phyloP scores from a whole-genome alignment of 2,888 invertebrate genomes.

The Cyclophora punctaria region DNA sequence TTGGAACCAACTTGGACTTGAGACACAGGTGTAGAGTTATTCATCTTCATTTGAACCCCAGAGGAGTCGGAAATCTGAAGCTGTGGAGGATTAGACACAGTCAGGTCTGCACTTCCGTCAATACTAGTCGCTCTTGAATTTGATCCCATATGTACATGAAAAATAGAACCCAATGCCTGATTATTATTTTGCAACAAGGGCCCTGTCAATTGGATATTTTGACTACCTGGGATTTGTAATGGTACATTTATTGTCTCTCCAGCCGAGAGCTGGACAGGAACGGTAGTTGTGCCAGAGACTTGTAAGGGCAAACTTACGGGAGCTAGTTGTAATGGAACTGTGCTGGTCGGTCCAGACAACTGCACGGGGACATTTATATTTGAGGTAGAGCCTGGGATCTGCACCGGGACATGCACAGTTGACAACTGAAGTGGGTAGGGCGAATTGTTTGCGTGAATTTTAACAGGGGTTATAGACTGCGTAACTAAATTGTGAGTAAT shows the following conservation, averaged over 20 bases:
- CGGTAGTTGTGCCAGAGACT: conserved; percentile 56
- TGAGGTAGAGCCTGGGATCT: conserved; percentile 60
- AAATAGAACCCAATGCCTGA: conserved; percentile 56
- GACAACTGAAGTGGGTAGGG: conserved; percentile 63
- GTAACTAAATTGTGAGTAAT: conserved; percentile 62
- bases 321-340: conserved; percentile 57
- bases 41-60: conserved; percentile 55
- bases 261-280: conserved; percentile 60
- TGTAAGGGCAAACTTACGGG: conserved; percentile 64
- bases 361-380: conserved; percentile 68
- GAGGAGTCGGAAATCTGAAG: conserved; percentile 48
- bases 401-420: conserved; percentile 68
- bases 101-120: conserved; percentile 52
- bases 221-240: conserved; percentile 53
- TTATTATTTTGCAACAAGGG: conserved; percentile 53
- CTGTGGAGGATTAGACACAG: conserved; percentile 49
- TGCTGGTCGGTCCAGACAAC: conserved; percentile 50
- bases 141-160: conserved; percentile 67
- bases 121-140: conserved; percentile 46
- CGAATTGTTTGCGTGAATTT: conserved; percentile 55
- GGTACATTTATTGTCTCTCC: conserved; percentile 67
- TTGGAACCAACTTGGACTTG: conserved; percentile 58
- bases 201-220: conserved; percentile 57
- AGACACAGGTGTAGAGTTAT: conserved; percentile 42
- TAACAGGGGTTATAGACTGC: conserved; percentile 63